Percentiles rank a stretch among this genome's conserved stretches.
These are phyloP conservation scores for Aurelia coerulea DNA, from an alignment of 30 jellyfish, hydroid and myxozoan genomes.

Conservation along the genomic window DNA sequence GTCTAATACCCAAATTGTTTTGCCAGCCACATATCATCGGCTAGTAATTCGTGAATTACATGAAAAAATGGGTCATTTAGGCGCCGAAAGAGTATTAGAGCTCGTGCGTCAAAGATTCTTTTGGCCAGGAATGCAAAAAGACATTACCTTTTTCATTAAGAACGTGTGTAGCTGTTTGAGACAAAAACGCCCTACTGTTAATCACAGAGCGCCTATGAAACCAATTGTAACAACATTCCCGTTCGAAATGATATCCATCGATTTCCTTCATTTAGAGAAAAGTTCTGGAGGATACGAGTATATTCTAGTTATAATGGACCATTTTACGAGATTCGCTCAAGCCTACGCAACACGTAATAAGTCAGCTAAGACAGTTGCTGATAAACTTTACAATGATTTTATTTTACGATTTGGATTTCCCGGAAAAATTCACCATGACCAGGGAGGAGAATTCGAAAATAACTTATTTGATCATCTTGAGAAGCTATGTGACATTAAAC, in stretches of 20 bases:
- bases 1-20: no score
- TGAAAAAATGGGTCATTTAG: constrained; percentile 40
- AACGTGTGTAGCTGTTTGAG: constrained; percentile 1
- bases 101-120: constrained; percentile 26
- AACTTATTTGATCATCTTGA: constrained; percentile 13
- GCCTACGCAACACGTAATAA: constrained; percentile 66
- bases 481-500: constrained; percentile 5
- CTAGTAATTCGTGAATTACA: not conserved
- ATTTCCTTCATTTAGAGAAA: constrained; percentile 26
- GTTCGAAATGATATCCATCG: constrained; percentile 35
- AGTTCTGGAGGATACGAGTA: constrained; percentile 51
- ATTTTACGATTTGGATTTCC: constrained; percentile 47
- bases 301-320: constrained; percentile 1
- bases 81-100: constrained; percentile 34
- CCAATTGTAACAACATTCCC: constrained; percentile 8
- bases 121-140: constrained; percentile 51
- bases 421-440: constrained; percentile 35
- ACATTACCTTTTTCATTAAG: constrained; percentile 2
- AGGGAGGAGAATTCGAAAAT: constrained; percentile 50
- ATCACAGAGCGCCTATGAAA: constrained; percentile 14
- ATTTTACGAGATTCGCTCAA: not conserved
- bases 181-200: constrained; percentile 3
- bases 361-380: constrained; percentile 54
- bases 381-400: constrained; percentile 30
- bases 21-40: no score